Conservation (phyloP, 2,888 invertebrate species). For the Cryptocheilus praepositus region DNA sequence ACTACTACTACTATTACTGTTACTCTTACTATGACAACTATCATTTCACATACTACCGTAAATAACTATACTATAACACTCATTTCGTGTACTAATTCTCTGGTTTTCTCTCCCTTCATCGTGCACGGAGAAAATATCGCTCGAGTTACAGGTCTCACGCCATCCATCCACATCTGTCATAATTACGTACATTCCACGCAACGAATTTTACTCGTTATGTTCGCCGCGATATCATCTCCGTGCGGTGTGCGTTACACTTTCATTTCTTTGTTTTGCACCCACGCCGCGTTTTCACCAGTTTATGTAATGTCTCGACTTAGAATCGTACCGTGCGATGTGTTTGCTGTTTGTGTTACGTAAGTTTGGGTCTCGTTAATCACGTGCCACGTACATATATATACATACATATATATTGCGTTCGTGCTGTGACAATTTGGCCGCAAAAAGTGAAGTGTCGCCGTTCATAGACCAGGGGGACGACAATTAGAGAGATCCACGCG, state of each 20-base stretch:
- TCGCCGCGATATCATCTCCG: not conserved
- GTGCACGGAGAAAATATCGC: slow-evolving; percentile 11
- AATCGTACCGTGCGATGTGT: slow-evolving; percentile 48
- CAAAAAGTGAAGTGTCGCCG: too few relatives aligned
- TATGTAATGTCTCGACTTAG: slow-evolving; percentile 41
- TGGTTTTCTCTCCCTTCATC: too few relatives aligned
- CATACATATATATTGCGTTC: slow-evolving; percentile 28
- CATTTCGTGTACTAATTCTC: too few relatives aligned
- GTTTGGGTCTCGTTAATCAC: slow-evolving; percentile 34
- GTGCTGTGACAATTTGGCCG: not conserved
- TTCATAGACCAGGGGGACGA: too few relatives aligned
- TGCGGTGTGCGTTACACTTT: not conserved
- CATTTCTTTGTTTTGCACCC: slow-evolving; percentile 16
- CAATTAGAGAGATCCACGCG: too few relatives aligned
- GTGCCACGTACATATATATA: slow-evolving; percentile 18
- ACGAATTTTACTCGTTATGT: not conserved
- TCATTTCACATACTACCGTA: not conserved
- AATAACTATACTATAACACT: not conserved
- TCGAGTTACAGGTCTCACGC: slow-evolving; percentile 9
- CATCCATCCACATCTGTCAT: not conserved
- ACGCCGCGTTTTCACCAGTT: slow-evolving; percentile 38
- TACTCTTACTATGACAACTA: slow-evolving; percentile 4
- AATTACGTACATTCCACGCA: not conserved
- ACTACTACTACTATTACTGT: slow-evolving; percentile 10
- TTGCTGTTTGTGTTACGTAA: slow-evolving; percentile 52